Evolutionary conservation across 2,797 vertebrate species (phyloP).

Genomic region (Gobio occitaniae): DNA sequence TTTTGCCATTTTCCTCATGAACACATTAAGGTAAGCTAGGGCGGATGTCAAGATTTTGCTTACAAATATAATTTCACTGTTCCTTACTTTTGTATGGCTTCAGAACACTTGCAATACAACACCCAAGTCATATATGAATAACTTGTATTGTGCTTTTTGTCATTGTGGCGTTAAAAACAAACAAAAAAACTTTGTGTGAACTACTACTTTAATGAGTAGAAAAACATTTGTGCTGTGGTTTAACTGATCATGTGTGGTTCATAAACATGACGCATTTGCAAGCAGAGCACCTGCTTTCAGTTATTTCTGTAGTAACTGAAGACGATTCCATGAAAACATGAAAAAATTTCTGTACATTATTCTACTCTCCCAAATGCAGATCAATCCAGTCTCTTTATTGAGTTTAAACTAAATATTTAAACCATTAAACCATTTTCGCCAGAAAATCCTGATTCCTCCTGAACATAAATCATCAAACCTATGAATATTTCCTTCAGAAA

Average conservation of each 20-base stretch:
- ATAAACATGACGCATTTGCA: background rate
- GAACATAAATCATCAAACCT: background rate
- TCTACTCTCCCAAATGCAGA: background rate
- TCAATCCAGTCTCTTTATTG: background rate
- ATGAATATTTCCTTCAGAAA: background rate
- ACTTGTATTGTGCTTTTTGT: slow-evolving; percentile 3
- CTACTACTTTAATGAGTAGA: background rate
- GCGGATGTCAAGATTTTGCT: background rate
- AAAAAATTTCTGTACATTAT: background rate
- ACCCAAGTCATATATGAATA: no score
- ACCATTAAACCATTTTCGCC: background rate
- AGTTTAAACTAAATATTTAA: background rate
- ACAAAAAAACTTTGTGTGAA: background rate
- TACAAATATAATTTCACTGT: background rate
- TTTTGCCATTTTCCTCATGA: background rate
- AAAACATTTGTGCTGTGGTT: background rate
- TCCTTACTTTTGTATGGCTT: background rate
- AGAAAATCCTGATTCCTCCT: background rate
- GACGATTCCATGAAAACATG: background rate
- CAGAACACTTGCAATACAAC: background rate
- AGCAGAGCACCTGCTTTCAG: slow-evolving; percentile 13
- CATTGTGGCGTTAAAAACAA: background rate
- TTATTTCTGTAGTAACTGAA: background rate
- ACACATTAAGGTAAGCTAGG: background rate
- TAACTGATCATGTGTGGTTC: background rate